phyloP scores from a whole-genome alignment of 2,797 vertebrate genomes.

The Microhierax caerulescens region DNA sequence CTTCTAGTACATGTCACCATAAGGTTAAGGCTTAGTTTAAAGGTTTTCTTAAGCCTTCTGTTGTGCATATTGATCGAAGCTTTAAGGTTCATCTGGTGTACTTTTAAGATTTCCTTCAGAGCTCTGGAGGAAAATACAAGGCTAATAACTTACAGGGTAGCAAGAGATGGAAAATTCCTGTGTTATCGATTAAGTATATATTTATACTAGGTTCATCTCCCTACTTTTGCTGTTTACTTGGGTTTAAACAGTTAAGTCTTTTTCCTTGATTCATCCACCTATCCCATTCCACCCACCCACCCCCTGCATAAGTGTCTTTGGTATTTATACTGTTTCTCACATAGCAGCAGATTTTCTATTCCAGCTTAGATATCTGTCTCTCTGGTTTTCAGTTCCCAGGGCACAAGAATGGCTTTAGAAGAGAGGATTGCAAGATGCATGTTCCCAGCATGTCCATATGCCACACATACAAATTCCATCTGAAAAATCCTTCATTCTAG shows the following conservation, averaged over 20 bases:
- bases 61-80: background rate
- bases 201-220: background rate
- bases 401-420: background rate
- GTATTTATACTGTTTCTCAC: background rate
- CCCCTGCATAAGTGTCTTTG: background rate
- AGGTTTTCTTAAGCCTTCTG: background rate
- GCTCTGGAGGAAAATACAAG: too few relatives aligned
- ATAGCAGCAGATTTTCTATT: background rate
- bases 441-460: background rate
- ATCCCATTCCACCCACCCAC: too few relatives aligned
- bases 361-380: background rate
- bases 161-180: background rate
- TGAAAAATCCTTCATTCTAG: background rate
- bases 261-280: background rate
- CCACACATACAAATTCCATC: background rate
- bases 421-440: background rate
- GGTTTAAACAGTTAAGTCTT: background rate
- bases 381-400: background rate
- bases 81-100: background rate
- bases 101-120: background rate
- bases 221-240: background rate
- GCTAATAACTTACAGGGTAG: background rate
- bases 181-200: background rate
- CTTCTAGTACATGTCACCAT: background rate
- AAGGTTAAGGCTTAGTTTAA: background rate